Evolutionary conservation across 2,113 vertebrate genomes (phyloP).

Genomic region (Triplophysa siluroides): DNA sequence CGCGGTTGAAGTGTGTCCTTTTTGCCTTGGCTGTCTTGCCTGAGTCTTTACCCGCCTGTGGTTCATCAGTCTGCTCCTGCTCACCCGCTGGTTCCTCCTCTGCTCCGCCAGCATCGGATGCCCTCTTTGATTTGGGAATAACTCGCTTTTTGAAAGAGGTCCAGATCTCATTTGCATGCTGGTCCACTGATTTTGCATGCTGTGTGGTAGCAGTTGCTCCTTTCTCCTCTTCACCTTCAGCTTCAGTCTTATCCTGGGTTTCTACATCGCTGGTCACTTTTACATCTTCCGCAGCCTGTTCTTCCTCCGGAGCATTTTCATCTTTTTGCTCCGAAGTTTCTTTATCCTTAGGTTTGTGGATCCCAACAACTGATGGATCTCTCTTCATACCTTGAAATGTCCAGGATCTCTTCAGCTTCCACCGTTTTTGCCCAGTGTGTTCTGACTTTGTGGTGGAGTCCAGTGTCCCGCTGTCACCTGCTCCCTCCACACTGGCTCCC

Average conservation of each 20-base stretch:
- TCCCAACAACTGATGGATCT: slow-evolving; percentile 73
- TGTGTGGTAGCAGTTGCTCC: slow-evolving; percentile 49
- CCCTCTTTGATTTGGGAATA: slow-evolving; percentile 75
- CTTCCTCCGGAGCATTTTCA: slow-evolving; percentile 41
- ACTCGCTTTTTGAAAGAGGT: slow-evolving; percentile 79
- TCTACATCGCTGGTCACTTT: slow-evolving; percentile 58
- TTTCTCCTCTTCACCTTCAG: slow-evolving; percentile 63
- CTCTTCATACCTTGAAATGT: slow-evolving; percentile 81
- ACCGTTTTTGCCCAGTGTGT: slow-evolving; percentile 70
- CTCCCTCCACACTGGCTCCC: slow-evolving; percentile 53
- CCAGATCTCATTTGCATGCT: slow-evolving; percentile 80
- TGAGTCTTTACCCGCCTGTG: slow-evolving; percentile 70
- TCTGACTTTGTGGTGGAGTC: slow-evolving; percentile 72
- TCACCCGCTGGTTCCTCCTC: slow-evolving; percentile 68
- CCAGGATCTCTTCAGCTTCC: slow-evolving; percentile 81
- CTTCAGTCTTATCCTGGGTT: slow-evolving; percentile 58
- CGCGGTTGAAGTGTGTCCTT: slow-evolving; percentile 75
- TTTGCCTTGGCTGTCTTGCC: slow-evolving; percentile 74
- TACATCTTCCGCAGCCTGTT: slow-evolving; percentile 59
- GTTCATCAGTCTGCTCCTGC: slow-evolving; percentile 64
- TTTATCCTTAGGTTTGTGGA: slow-evolving; percentile 73
- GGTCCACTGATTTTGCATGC: slow-evolving; percentile 68
- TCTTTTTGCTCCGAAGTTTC: slow-evolving; percentile 61
- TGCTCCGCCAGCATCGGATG: slow-evolving; percentile 65
- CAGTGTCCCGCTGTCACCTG: slow-evolving; percentile 71